Base-by-base conservation (phyloP, 2,113 vertebrate genomes). In the Aramus guarauna region DNA sequence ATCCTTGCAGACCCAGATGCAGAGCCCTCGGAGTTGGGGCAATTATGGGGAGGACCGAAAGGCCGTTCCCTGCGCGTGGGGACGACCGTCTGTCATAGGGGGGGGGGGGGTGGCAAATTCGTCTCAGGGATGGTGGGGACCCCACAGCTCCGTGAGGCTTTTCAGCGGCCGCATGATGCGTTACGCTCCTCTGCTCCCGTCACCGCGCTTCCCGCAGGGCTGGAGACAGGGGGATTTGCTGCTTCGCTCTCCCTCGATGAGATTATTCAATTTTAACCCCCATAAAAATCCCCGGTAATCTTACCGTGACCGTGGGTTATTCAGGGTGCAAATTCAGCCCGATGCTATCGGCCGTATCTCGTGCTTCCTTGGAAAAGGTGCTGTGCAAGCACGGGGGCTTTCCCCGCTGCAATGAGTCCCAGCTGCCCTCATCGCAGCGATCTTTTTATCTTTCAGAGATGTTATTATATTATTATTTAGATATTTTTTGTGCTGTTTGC, bases 1-100 rank as follows among this genome's bases (percentile, higher is more conserved):
- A 98, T 98, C 94, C 85, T 95, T 85, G 55, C 72, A 95, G 91
- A 77, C 95, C 96, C 97, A 97, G 93, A 97, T 97, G 93, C 96
- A 69, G 88, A 97, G 88, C 88, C 89, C 69, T 97, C 12, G 29
- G 92, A 95, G 94, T 32, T 0, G 7, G 68, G 92, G 91, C 73
- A 95, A 92, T 82, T 90, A 86, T 64, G 41, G 67, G 88, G 88
- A 91, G 85, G 91, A 86, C 68, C 58, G 6, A 88, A 26, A 77
- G 15, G 88, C 67, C 45, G 21, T n/a, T 90, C 45, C 32, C 50
- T 3, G 24, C 5, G 10, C 18, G 0, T 1, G 1, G 26, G 43
- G 85, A 63, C 1, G 24, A 78, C 76, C 71, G 55, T 21, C 71
- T 52, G 62, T 89, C 94, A 87, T 50, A 2, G 52, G 30, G 50